These are phyloP conservation scores for Bujurquina vittata DNA, from an alignment of 2,113 vertebrate species.

Conservation along the genomic window DNA sequence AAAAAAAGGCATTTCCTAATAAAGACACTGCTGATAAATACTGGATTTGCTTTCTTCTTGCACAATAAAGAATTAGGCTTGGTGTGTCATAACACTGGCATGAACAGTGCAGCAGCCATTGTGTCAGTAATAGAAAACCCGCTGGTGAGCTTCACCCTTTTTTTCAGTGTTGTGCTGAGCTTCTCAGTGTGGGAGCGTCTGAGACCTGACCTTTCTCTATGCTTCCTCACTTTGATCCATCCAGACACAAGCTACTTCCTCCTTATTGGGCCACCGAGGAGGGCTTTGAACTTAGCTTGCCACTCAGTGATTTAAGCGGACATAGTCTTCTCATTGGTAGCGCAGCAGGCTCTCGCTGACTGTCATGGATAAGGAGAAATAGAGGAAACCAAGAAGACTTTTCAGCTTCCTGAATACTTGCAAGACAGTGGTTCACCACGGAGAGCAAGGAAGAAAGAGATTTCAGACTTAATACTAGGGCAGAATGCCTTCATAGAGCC, in stretches of 20 bases:
- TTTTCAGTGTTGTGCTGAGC: conserved; percentile 38
- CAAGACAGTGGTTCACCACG: conserved; percentile 6
- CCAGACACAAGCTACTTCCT: conserved; percentile 67
- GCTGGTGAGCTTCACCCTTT: conserved; percentile 54
- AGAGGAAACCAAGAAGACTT: conserved; percentile 28
- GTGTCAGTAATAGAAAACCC: conserved; percentile 61
- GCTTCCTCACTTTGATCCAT: conserved; percentile 76
- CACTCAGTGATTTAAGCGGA: conserved; percentile 69
- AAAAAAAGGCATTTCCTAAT: not conserved
- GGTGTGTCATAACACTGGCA: conserved; percentile 22
- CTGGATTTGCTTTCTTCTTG: not conserved
- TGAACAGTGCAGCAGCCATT: conserved; percentile 25
- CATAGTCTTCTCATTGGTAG: conserved; percentile 50
- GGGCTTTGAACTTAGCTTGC: conserved; percentile 77
- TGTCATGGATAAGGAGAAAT: conserved; percentile 63
- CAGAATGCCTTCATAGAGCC: not conserved
- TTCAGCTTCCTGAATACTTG: conserved; percentile 41
- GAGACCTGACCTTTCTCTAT: conserved; percentile 77
- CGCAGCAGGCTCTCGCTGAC: conserved; percentile 44
- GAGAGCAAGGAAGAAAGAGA: conserved; percentile 30
- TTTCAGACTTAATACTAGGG: conserved; percentile 17
- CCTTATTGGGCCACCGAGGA: conserved; percentile 71
- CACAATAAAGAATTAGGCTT: not conserved
- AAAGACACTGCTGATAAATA: not conserved
- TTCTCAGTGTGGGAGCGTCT: conserved; percentile 60